These are phyloP conservation scores for Drosophila testacea DNA, from an alignment of 2,888 invertebrate species.

Conservation along the genomic window DNA sequence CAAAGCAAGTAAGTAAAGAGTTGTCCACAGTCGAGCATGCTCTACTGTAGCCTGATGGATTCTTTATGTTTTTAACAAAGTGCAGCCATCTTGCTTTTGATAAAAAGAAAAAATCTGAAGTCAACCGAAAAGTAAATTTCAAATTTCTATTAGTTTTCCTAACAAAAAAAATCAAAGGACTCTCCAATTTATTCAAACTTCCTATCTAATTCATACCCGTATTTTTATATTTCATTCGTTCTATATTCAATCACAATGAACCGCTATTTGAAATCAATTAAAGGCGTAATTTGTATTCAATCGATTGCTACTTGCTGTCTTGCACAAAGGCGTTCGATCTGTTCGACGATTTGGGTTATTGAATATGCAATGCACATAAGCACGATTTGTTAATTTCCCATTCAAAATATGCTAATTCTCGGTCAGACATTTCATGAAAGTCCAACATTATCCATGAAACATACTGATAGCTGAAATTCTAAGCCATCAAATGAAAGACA, in stretches of 20 bases:
- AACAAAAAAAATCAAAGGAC: no score
- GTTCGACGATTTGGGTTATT: conserved; percentile 51
- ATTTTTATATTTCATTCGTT: background rate
- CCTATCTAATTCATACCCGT: background rate
- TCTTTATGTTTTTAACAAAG: no score
- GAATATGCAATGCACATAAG: conserved; percentile 64
- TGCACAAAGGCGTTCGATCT: conserved; percentile 52
- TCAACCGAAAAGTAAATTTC: no score
- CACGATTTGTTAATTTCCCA: conserved; percentile 65
- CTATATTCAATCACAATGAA: conserved; percentile 24
- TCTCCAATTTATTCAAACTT: background rate
- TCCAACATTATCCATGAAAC: conserved; percentile 38
- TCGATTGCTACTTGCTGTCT: conserved; percentile 37
- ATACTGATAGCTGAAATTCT: conserved; percentile 72
- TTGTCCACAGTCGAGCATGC: no score
- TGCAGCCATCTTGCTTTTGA: no score
- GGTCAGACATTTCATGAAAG: conserved; percentile 42
- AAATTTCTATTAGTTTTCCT: no score
- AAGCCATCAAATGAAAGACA: conserved; percentile 61
- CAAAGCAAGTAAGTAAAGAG: no score
- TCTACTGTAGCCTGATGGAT: no score
- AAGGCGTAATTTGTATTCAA: conserved; percentile 61
- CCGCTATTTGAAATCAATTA: conserved; percentile 34
- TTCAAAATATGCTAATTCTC: conserved; percentile 67
- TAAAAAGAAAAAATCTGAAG: no score